These are phyloP conservation scores for Eciton burchellii DNA, from an alignment of 1,140 invertebrate genomes.

Conservation along the genomic window DNA sequence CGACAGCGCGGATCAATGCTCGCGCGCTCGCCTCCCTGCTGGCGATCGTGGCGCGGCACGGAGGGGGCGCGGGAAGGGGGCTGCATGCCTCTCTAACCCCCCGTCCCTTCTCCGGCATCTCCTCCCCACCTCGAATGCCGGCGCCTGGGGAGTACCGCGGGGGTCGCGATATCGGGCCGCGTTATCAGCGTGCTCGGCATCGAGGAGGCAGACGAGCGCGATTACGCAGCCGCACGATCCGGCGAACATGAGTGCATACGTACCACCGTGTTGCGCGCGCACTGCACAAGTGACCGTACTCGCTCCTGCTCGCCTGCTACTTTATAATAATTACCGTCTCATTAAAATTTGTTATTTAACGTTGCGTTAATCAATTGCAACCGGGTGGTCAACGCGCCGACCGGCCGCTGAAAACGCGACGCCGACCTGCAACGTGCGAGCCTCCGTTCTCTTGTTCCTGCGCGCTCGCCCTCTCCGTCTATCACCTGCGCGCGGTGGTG, in stretches of 20 bases:
- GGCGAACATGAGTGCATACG: constrained; percentile 78
- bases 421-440: constrained; percentile 10
- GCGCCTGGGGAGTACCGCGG: constrained; percentile 41
- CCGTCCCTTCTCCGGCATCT: too few species aligned
- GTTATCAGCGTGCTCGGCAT: constrained; percentile 74
- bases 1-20: constrained; percentile 38
- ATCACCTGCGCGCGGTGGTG: constrained; percentile 24
- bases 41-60: constrained; percentile 44
- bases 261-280: constrained; percentile 63
- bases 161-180: constrained; percentile 62
- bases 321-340: constrained; percentile 85
- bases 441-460: constrained; percentile 21
- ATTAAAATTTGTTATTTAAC: constrained; percentile 85
- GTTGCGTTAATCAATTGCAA: constrained; percentile 83
- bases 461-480: constrained; percentile 18
- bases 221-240: constrained; percentile 82
- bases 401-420: constrained; percentile 62
- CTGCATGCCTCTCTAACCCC: background rate
- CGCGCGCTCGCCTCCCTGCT: background rate
- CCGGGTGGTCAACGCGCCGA: constrained; percentile 56
- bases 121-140: constrained; percentile 3
- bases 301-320: constrained; percentile 82
- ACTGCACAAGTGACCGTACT: constrained; percentile 67
- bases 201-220: constrained; percentile 71
- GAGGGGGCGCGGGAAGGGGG: background rate